These are phyloP conservation scores for Rhipidura dahli DNA, from an alignment of 2,113 vertebrate genomes.

Conservation along the genomic window DNA sequence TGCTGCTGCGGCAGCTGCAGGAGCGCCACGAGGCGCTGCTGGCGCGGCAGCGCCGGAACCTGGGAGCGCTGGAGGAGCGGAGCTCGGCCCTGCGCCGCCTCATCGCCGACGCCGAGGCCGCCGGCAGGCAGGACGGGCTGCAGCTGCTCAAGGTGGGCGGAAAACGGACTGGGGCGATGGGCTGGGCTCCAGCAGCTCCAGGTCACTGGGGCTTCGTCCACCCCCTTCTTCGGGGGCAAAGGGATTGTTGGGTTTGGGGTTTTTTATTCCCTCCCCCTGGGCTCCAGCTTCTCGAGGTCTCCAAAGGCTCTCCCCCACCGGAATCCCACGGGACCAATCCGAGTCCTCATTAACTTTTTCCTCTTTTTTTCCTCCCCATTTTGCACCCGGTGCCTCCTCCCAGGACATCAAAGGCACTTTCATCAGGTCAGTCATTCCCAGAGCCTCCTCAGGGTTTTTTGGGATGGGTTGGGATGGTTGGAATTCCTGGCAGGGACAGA, in stretches of 20 bases:
- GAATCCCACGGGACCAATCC: background rate
- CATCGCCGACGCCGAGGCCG: constrained; percentile 64
- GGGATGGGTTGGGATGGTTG: background rate
- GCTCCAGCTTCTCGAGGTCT: too few relatives aligned
- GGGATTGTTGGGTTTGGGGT: too few relatives aligned
- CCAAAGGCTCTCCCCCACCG: background rate
- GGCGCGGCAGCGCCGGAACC: constrained; percentile 31
- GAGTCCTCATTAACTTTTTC: background rate
- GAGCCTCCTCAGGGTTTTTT: background rate
- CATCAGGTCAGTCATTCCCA: constrained; percentile 63
- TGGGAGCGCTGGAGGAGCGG: constrained; percentile 55
- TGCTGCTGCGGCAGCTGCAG: constrained; percentile 68
- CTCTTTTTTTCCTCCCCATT: background rate
- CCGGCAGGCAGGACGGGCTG: constrained; percentile 67
- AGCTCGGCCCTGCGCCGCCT: constrained; percentile 58
- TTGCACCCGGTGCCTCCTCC: background rate
- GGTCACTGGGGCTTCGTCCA: background rate
- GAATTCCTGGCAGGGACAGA: background rate
- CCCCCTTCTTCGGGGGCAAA: background rate
- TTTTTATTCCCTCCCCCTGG: background rate
- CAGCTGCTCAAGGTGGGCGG: constrained; percentile 63
- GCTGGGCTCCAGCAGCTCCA: background rate
- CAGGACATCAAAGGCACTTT: constrained; percentile 78
- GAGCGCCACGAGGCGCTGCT: constrained; percentile 67
- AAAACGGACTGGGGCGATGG: background rate